Conservation (phyloP, 2,113 vertebrate species). For the Petrocephalus microphthalmus region DNA sequence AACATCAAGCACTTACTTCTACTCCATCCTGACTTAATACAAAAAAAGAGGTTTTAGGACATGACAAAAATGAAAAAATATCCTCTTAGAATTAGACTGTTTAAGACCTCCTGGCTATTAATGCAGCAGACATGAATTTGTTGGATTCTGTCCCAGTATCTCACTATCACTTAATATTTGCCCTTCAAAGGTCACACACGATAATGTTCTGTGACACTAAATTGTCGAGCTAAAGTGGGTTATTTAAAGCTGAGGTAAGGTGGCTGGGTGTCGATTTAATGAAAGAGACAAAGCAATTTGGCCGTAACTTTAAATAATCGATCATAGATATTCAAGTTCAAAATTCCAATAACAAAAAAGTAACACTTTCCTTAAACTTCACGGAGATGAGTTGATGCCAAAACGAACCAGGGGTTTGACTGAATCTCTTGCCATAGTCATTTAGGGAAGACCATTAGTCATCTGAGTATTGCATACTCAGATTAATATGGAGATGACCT, state of each 20-base stretch:
- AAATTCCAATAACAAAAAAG: not conserved
- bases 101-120: constrained; percentile 4
- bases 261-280: not conserved
- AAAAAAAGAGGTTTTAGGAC: not conserved
- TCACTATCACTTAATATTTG: not conserved
- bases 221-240: not conserved
- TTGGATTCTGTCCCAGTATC: constrained; percentile 6
- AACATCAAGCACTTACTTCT: not conserved
- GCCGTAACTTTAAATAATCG: not conserved
- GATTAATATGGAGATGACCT: constrained; percentile 53
- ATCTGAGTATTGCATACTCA: constrained; percentile 41
- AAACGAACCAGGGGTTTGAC: not conserved
- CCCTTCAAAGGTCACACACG: not conserved
- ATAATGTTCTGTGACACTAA: not conserved
- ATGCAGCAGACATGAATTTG: constrained; percentile 11
- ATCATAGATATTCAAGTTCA: constrained; percentile 14
- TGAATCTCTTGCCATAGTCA: constrained; percentile 24
- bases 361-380: constrained; percentile 13
- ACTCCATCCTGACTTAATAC: not conserved
- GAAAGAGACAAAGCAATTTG: not conserved
- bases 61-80: not conserved
- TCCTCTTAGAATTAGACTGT: not conserved
- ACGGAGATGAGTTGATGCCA: not conserved
- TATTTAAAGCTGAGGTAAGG: not conserved
- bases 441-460: constrained; percentile 46